These are phyloP conservation scores for Spodoptera exigua DNA, from an alignment of 2,888 invertebrate genomes.

Conservation along the genomic window DNA sequence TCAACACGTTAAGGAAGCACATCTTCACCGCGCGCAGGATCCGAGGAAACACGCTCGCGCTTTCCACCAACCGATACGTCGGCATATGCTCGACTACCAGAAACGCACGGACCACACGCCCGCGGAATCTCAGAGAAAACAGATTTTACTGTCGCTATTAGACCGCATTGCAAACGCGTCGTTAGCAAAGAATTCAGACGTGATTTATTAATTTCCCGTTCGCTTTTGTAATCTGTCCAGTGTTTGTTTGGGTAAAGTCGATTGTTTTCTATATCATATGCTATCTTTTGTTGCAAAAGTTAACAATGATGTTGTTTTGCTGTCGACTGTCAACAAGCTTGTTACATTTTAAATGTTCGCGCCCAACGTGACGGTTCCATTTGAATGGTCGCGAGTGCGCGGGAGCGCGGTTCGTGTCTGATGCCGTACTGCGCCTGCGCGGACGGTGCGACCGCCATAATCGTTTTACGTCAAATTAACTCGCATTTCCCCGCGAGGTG, in stretches of 20 bases:
- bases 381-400: slow-evolving; percentile 60
- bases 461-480: slow-evolving; percentile 81
- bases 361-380: slow-evolving; percentile 60
- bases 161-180: slow-evolving; percentile 68
- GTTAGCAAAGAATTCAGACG: slow-evolving; percentile 73
- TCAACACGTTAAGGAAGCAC: slow-evolving; percentile 89
- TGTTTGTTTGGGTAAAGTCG: slow-evolving; percentile 31
- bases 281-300: slow-evolving; percentile 82
- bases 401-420: slow-evolving; percentile 74
- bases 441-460: slow-evolving; percentile 69
- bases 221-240: slow-evolving; percentile 43
- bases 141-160: slow-evolving; percentile 70
- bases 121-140: slow-evolving; percentile 79
- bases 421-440: slow-evolving; percentile 74
- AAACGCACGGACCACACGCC: slow-evolving; percentile 58
- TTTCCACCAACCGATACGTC: slow-evolving; percentile 76
- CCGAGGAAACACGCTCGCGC: slow-evolving; percentile 64
- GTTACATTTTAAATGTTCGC: slow-evolving; percentile 61
- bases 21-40: slow-evolving; percentile 76
- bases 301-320: slow-evolving; percentile 71
- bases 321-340: slow-evolving; percentile 14
- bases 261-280: slow-evolving; percentile 68
- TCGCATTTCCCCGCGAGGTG: slow-evolving; percentile 83
- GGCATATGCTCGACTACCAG: slow-evolving; percentile 76
- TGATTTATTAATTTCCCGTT: slow-evolving; percentile 68